Percentiles rank a stretch among this genome's conserved stretches.
These are phyloP conservation scores for Agapornis canus DNA, from an alignment of 2,797 vertebrate species.

Conservation along the genomic window DNA sequence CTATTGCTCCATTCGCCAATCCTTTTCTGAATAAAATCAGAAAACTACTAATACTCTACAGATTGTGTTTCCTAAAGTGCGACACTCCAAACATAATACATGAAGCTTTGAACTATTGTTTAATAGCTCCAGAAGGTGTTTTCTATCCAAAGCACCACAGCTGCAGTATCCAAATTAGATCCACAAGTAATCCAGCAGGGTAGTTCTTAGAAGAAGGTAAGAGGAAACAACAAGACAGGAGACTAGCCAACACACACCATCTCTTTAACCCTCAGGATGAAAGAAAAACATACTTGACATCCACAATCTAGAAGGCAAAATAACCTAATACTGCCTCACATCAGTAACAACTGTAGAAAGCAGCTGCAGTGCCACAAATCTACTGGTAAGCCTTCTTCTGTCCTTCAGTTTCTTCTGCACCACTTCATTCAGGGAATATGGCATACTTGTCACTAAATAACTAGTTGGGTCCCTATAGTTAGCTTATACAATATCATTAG, in stretches of 20 bases:
- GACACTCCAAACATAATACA: neutral
- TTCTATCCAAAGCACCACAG: neutral
- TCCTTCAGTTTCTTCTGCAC: neutral
- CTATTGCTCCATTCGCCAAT: neutral
- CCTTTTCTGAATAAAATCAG: neutral
- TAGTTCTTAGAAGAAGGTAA: neutral
- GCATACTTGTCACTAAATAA: neutral
- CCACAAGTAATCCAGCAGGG: neutral
- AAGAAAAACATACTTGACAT: neutral
- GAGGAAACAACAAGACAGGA: neutral
- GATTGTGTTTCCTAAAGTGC: neutral
- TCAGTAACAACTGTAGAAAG: neutral
- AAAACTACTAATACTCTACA: neutral
- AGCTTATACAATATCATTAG: neutral
- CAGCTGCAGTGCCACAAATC: neutral
- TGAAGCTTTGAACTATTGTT: neutral
- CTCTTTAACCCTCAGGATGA: neutral
- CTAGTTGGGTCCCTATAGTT: rapidly evolving
- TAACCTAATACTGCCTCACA: neutral
- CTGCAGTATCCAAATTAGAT: neutral
- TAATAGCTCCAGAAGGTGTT: neutral
- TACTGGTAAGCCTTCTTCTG: neutral
- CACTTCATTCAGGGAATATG: neutral
- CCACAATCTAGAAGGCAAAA: rapidly evolving
- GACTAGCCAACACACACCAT: neutral